A percentile compares a stretch with the other conserved stretches of the same genome.
phyloP scores from a whole-genome alignment of 2,888 invertebrate genomes.

The Empis stercorea region DNA sequence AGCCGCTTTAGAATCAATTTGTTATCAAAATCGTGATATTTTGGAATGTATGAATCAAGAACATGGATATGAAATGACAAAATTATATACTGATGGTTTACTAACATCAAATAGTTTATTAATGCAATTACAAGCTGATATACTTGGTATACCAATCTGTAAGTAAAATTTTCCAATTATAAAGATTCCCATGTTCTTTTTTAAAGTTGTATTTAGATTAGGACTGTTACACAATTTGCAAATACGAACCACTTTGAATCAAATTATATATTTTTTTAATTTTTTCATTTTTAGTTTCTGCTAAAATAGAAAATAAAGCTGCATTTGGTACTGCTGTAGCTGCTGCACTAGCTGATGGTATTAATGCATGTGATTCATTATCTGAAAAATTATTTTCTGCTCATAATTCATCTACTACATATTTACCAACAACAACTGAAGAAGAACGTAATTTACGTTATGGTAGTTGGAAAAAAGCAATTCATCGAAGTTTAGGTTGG shows the following conservation, averaged over 20 bases:
- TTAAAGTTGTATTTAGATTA: background rate
- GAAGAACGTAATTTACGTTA: conserved; percentile 73
- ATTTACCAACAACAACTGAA: conserved; percentile 66
- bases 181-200: background rate
- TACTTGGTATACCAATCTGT: conserved; percentile 84
- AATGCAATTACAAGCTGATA: conserved; percentile 93
- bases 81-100: conserved; percentile 85
- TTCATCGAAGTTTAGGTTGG: conserved; percentile 85
- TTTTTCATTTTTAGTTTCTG: conserved; percentile 45
- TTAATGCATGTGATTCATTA: conserved; percentile 55
- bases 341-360: conserved; percentile 68
- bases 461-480: conserved; percentile 90
- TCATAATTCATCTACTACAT: conserved; percentile 52
- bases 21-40: conserved; percentile 91
- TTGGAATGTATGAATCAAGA: conserved; percentile 90
- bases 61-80: conserved; percentile 69
- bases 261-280: no score
- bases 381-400: conserved; percentile 40
- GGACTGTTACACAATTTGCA: background rate
- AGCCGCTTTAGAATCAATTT: conserved; percentile 88
- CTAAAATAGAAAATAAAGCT: conserved; percentile 78
- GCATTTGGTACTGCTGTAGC: conserved; percentile 89
- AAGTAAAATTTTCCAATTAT: conserved; percentile 35
- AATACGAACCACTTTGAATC: no score
- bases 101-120: conserved; percentile 81